Evolutionary conservation across 2,113 vertebrate species (phyloP).

Genomic region (Apteryx mantelli): DNA sequence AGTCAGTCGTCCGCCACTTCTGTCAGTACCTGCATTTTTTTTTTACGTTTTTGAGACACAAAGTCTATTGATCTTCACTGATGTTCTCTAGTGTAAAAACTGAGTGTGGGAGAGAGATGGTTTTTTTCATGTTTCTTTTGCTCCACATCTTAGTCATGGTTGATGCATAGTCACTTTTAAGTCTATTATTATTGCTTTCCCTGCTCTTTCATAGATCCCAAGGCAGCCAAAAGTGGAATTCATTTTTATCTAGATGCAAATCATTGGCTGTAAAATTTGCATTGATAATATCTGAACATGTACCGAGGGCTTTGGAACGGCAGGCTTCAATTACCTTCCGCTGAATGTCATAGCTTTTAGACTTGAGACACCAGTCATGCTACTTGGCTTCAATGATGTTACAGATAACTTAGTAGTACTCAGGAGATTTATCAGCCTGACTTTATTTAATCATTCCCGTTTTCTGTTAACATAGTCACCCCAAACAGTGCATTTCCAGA

Average conservation of each 20-base stretch:
- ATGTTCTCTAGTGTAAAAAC: background rate
- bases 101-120: background rate
- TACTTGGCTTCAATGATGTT: background rate
- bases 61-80: background rate
- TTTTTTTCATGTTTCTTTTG: background rate
- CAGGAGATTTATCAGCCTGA: background rate
- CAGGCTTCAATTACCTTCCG: background rate
- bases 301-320: background rate
- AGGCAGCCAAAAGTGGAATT: background rate
- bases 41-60: background rate
- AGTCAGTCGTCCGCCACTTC: background rate
- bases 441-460: slow-evolving; percentile 4
- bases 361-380: background rate
- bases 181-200: background rate
- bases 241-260: slow-evolving; percentile 39
- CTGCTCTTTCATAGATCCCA: background rate
- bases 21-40: background rate
- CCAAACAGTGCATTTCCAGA: slow-evolving; percentile 4
- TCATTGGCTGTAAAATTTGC: background rate
- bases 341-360: slow-evolving; percentile 15
- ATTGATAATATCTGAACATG: background rate
- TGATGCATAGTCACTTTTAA: background rate
- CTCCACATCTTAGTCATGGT: background rate
- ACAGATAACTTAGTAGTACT: background rate
- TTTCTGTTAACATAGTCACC: slow-evolving; percentile 13